These are phyloP conservation scores for Hemithea aestivaria DNA, from an alignment of 2,888 invertebrate species.

Conservation along the genomic window DNA sequence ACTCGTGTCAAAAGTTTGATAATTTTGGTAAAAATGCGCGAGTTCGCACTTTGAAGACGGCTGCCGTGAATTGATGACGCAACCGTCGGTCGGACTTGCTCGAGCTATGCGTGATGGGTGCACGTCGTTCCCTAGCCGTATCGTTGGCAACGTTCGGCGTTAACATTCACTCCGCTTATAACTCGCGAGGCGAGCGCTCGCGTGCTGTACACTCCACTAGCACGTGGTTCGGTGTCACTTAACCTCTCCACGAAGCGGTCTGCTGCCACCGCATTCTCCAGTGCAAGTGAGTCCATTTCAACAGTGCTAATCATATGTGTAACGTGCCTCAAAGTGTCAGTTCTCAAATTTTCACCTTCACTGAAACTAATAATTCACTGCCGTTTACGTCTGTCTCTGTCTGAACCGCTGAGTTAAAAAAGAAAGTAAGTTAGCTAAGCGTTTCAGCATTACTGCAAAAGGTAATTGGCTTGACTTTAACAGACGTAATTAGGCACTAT, in stretches of 20 bases:
- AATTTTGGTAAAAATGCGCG: too few relatives aligned
- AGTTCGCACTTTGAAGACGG: not conserved
- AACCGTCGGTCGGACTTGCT: conserved; percentile 46
- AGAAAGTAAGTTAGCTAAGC: conserved; percentile 5
- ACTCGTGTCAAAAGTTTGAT: too few relatives aligned
- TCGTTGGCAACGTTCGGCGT: conserved; percentile 9
- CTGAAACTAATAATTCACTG: conserved; percentile 10
- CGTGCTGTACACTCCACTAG: conserved; percentile 42
- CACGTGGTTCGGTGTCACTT: conserved; percentile 61
- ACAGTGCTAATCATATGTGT: conserved; percentile 1
- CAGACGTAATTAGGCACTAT: too few relatives aligned
- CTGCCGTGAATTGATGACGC: conserved; percentile 37
- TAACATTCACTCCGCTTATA: conserved; percentile 60
- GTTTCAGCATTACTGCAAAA: conserved; percentile 7
- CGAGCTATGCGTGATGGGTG: conserved; percentile 29
- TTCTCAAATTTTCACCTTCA: conserved; percentile 13
- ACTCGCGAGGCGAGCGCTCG: conserved; percentile 49
- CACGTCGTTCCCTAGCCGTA: conserved; percentile 5
- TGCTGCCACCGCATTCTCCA: conserved; percentile 4
- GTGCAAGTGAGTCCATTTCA: conserved; percentile 15
- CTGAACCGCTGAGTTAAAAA: conserved; percentile 9
- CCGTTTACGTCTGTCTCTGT: conserved; percentile 4
- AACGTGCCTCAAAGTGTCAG: not conserved
- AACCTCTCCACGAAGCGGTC: conserved; percentile 39
- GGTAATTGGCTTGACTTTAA: too few relatives aligned